Evolutionary conservation across 2,113 vertebrate genomes (phyloP).

Genomic region (Jacana jacana): DNA sequence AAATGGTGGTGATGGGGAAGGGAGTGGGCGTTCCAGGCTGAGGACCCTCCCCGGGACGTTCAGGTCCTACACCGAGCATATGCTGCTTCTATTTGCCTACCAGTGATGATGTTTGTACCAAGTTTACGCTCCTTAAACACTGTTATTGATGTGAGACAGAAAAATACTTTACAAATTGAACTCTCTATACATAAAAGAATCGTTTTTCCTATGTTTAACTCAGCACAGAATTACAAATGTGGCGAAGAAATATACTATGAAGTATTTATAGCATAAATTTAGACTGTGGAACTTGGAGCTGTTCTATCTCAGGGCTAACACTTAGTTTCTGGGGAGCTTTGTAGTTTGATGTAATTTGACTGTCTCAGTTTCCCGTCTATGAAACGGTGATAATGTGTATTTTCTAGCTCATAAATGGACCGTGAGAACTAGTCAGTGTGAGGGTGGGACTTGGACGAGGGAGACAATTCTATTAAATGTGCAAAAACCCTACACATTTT

Average conservation of each 20-base stretch:
- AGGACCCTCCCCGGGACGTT: not conserved
- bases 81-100: not conserved
- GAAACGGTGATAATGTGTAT: not conserved
- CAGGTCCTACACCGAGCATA: not conserved
- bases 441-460: not conserved
- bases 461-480: not conserved
- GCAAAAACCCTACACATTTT: not conserved
- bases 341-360: not conserved
- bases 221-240: not conserved
- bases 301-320: not conserved
- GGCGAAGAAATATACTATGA: not conserved
- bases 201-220: not conserved
- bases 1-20: fast-evolving
- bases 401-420: not conserved
- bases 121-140: not conserved
- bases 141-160: not conserved
- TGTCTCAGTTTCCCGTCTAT: not conserved
- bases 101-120: not conserved
- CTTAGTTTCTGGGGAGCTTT: not conserved
- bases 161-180: not conserved
- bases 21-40: fast-evolving
- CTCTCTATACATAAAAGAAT: not conserved
- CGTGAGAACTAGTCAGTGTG: not conserved
- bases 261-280: not conserved
- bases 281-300: not conserved